Evolutionary conservation across 2,888 invertebrate genomes (phyloP), one percentile per base, ranked within the genome.

Genomic region (Oconnorella tubifera): DNA sequence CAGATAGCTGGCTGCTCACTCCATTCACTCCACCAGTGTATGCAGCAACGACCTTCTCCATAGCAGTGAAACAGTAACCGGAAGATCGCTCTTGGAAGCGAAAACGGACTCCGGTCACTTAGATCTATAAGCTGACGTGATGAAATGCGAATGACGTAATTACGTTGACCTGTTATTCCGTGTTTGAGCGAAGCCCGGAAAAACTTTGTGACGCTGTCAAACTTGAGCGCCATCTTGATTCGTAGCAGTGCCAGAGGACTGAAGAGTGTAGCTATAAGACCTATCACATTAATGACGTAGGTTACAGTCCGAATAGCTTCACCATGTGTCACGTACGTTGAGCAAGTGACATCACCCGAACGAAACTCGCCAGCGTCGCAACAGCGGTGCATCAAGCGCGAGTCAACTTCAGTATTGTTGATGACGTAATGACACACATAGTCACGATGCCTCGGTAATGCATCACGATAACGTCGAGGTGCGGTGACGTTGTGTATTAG

Each of bases 21-120:
- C 73, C 73, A 73, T 33, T 70, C 63, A 1, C 68, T 65, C 73
- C 73, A 73, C 65, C 69, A 70, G 61, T 73, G 73, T 48, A 73
- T 73, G 60, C 70, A 72, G 56, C 73, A 73, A 33, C 72, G 49
- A 29, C 73, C 73, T 62, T 73, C 73, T 29, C 72, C 72, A 50
- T 73, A 70, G 53, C 73, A 73, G 53, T 73, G 70, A 57, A 68
- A 69, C 48, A 71, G 33, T 27, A 70, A 56, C 2, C 72, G 66
- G 60, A 69, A 68, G 27, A 73, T 10, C 33, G 69, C 66, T 25
- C 72, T 58, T 14, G 72, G 70, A 3, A 73, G 31, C 6, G 72
- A 72, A 59, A 73, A 73, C 2, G 73, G 73, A 56, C 66, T 67
- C 19, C 61, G 66, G 33, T 73, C 73, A 14, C 33, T 59, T 48